Percentiles rank a stretch among this genome's conserved stretches.
phyloP scores from a whole-genome alignment of 2,797 vertebrate species.

The Myotis pilosus region DNA sequence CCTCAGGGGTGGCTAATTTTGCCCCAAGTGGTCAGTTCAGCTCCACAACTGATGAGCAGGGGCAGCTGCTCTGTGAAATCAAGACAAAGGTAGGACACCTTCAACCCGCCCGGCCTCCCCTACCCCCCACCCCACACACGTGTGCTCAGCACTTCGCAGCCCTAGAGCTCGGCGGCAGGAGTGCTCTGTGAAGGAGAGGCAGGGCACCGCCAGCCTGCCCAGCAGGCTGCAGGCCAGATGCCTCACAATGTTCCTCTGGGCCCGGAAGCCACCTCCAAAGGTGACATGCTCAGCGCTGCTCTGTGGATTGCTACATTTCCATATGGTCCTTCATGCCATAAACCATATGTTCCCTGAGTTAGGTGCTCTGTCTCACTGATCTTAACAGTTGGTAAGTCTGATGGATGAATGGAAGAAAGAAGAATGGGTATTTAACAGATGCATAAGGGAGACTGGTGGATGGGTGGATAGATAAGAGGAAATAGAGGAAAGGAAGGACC shows the following conservation, averaged over 20 bases:
- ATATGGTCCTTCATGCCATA: not conserved
- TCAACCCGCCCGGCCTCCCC: too few relatives aligned
- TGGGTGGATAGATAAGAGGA: not conserved
- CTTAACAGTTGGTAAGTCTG: not conserved
- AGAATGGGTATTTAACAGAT: not conserved
- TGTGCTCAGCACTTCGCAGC: not conserved
- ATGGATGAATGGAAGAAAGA: not conserved
- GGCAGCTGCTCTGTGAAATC: not conserved
- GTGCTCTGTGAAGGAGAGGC: not conserved
- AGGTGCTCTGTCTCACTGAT: not conserved
- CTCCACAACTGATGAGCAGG: not conserved
- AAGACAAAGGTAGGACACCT: not conserved
- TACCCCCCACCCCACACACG: fast-evolving
- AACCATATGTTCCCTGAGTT: not conserved
- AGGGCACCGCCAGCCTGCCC: not conserved
- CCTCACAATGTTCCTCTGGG: not conserved
- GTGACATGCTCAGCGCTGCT: not conserved
- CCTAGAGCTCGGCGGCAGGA: not conserved
- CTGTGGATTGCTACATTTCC: not conserved
- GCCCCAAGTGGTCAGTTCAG: not conserved
- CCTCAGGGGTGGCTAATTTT: not conserved
- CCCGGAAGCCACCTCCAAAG: not conserved
- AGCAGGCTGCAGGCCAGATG: not conserved
- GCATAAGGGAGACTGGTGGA: not conserved
- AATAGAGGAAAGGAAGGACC: not conserved